phyloP scores from a whole-genome alignment of 2,888 invertebrate genomes.

The Orthosia gracilis region DNA sequence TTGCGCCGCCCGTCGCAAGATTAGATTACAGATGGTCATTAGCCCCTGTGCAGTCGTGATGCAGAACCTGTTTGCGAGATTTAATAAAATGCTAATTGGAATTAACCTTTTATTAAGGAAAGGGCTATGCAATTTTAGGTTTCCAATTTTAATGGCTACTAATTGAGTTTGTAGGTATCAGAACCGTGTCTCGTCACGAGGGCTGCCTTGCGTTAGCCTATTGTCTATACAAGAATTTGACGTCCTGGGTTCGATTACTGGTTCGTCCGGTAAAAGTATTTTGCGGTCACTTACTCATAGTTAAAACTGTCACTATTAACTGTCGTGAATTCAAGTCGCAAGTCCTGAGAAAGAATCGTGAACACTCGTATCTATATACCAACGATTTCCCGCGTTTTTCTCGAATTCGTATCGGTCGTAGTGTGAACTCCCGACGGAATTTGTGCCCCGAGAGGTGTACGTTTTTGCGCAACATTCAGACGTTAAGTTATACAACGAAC shows the following conservation, averaged over 20 bases:
- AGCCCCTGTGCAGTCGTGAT: slow-evolving; percentile 78
- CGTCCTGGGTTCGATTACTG: not conserved
- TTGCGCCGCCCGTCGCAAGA: slow-evolving; percentile 77
- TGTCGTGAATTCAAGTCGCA: not conserved
- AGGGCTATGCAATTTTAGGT: slow-evolving; percentile 19
- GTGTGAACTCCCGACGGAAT: slow-evolving; percentile 11
- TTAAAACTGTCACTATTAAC: not conserved
- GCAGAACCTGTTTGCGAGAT: slow-evolving; percentile 79
- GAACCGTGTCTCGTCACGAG: not conserved
- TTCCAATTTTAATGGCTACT: slow-evolving; percentile 12
- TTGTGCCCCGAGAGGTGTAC: slow-evolving; percentile 7
- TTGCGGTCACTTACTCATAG: not conserved
- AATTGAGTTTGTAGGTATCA: slow-evolving; percentile 3
- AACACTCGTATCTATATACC: slow-evolving; percentile 18
- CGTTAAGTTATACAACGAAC: slow-evolving; percentile 4
- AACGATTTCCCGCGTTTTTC: slow-evolving; percentile 36
- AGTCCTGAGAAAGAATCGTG: not conserved
- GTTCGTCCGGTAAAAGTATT: not conserved
- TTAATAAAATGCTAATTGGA: slow-evolving; percentile 72
- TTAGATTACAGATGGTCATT: slow-evolving; percentile 88
- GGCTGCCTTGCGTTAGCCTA: not conserved
- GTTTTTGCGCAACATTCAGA: slow-evolving; percentile 11
- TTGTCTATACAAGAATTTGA: not conserved
- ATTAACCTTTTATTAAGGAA: slow-evolving; percentile 56
- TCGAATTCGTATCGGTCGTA: not conserved